These are phyloP conservation scores for Psilopsiagon aymara DNA, from an alignment of 2,113 vertebrate species.

Conservation along the genomic window DNA sequence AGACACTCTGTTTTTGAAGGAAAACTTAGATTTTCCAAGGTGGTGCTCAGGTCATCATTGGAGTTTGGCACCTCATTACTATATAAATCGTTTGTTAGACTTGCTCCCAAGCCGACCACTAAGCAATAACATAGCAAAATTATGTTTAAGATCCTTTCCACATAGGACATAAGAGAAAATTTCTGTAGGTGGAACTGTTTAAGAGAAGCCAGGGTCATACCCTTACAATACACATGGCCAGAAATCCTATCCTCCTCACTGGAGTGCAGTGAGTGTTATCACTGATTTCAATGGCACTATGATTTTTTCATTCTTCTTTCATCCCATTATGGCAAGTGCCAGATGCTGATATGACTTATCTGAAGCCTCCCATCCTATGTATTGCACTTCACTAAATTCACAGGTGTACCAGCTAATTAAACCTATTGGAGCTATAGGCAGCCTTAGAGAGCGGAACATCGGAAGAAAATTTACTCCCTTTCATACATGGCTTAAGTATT, in stretches of 20 bases:
- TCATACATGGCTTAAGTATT: background rate
- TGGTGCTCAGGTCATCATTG: background rate
- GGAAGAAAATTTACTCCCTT: conserved; percentile 3
- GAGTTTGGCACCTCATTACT: background rate
- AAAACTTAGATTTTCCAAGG: background rate
- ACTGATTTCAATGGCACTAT: background rate
- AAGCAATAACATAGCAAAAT: background rate
- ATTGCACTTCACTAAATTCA: background rate
- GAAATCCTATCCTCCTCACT: background rate
- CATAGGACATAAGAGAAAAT: background rate
- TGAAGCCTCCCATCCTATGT: background rate
- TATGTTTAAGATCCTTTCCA: background rate
- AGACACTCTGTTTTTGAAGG: background rate
- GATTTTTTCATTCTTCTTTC: background rate
- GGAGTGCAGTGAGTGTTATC: background rate
- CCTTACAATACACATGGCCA: background rate
- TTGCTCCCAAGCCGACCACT: background rate
- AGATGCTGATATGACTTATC: background rate
- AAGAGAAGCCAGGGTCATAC: background rate
- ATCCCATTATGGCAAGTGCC: background rate
- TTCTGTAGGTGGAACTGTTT: background rate
- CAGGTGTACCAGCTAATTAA: background rate
- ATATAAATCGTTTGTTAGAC: background rate
- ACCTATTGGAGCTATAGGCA: background rate
- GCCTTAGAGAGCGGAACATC: background rate